phyloP scores from a whole-genome alignment of 2,888 invertebrate genomes.

The Watsonalla binaria region DNA sequence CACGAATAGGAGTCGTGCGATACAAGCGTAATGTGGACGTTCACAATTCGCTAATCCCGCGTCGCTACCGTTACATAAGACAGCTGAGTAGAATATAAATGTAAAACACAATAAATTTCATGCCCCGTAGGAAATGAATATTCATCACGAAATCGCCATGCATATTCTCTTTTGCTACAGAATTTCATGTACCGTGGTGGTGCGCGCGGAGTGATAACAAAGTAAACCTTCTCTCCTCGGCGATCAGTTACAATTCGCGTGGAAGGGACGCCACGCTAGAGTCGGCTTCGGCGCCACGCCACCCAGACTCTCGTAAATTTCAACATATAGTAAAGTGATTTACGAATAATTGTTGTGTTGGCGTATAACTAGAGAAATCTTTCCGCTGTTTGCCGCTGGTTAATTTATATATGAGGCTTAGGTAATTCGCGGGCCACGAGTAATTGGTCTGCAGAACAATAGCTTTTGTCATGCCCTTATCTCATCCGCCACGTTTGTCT shows the following conservation, averaged over 20 bases:
- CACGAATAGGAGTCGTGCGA: constrained; percentile 59
- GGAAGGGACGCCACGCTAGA: constrained; percentile 35
- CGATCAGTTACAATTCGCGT: constrained; percentile 56
- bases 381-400: constrained; percentile 77
- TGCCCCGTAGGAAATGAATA: constrained; percentile 80
- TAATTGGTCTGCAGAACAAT: constrained; percentile 77
- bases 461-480: constrained; percentile 78
- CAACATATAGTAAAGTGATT: constrained; percentile 80
- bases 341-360: constrained; percentile 79
- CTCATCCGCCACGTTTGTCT: constrained; percentile 67
- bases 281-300: constrained; percentile 54
- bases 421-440: constrained; percentile 76
- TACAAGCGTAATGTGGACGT: constrained; percentile 67
- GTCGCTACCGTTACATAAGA: constrained; percentile 78
- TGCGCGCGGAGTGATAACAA: constrained; percentile 32
- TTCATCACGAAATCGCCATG: constrained; percentile 79
- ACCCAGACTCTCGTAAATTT: constrained; percentile 72
- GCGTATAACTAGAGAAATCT: constrained; percentile 79
- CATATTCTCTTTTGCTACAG: constrained; percentile 75
- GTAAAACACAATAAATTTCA: constrained; percentile 80
- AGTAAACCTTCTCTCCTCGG: constrained; percentile 48
- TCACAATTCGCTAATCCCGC: constrained; percentile 77
- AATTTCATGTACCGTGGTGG: constrained; percentile 63
- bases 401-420: constrained; percentile 79
- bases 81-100: constrained; percentile 78